phyloP scores from a whole-genome alignment of 1,140 invertebrate species.

The Zaprionus davidi region DNA sequence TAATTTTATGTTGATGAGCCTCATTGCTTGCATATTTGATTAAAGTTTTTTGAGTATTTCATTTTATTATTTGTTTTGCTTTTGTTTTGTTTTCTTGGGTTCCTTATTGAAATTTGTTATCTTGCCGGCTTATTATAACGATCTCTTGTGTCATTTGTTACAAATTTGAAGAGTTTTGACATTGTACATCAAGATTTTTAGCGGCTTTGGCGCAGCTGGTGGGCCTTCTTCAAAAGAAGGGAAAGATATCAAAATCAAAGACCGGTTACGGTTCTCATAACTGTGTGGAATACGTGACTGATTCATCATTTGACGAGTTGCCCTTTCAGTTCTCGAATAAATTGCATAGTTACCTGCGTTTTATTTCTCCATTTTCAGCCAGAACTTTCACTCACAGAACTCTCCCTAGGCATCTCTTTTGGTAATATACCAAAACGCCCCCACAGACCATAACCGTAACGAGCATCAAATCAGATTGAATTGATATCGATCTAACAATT shows the following conservation, averaged over 20 bases:
- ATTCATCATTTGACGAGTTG: background rate
- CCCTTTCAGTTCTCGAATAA: background rate
- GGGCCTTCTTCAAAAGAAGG: background rate
- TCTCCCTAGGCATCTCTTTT: background rate
- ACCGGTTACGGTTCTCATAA: background rate
- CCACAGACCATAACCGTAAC: constrained; percentile 35
- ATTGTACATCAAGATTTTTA: constrained; percentile 53
- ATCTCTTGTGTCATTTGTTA: constrained; percentile 51
- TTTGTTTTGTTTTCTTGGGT: constrained; percentile 44
- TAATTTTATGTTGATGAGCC: constrained; percentile 83
- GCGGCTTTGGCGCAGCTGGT: constrained; percentile 46
- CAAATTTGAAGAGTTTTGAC: constrained; percentile 50
- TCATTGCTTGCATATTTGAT: constrained; percentile 82
- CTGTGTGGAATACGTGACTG: background rate
- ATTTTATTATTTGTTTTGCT: constrained; percentile 48
- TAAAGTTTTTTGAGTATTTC: constrained; percentile 39
- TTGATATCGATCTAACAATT: constrained; percentile 43
- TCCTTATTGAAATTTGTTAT: constrained; percentile 17
- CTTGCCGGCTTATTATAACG: background rate
- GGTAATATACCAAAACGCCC: constrained; percentile 32
- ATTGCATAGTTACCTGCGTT: background rate
- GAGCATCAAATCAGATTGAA: constrained; percentile 26
- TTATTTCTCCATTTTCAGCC: background rate
- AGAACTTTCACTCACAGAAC: constrained; percentile 2
- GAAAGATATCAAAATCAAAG: background rate